Conservation (phyloP, 2,888 invertebrate genomes). For the Microplitis manilae region DNA sequence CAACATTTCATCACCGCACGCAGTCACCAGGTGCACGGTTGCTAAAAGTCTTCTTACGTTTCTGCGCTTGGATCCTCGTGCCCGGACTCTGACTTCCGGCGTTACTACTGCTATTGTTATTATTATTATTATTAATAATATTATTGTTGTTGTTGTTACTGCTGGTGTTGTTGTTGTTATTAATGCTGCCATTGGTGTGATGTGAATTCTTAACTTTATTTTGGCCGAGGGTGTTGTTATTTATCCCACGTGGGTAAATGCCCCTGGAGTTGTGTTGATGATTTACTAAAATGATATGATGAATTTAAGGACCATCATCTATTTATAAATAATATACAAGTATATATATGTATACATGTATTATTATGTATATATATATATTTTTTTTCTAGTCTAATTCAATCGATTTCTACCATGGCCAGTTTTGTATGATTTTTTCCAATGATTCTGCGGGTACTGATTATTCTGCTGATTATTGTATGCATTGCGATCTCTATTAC, state of each 20-base stretch:
- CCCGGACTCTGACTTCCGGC: conserved; percentile 64
- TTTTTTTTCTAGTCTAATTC: background rate
- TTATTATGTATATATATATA: background rate
- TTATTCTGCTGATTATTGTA: conserved; percentile 61
- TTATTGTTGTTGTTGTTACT: conserved; percentile 32
- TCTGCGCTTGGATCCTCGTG: conserved; percentile 61
- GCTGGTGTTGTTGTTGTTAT: conserved; percentile 34
- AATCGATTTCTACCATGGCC: conserved; percentile 58
- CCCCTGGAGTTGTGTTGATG: conserved; percentile 64
- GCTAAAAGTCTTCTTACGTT: conserved; percentile 66
- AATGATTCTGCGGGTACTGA: conserved; percentile 53
- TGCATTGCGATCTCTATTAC: conserved; percentile 63
- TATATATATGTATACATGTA: background rate
- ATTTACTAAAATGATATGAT: conserved; percentile 48
- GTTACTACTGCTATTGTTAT: conserved; percentile 61
- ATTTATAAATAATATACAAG: conserved; percentile 12
- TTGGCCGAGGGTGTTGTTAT: conserved; percentile 61
- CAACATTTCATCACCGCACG: conserved; percentile 68
- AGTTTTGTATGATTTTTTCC: conserved; percentile 67
- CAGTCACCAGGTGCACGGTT: conserved; percentile 66
- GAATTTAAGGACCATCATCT: background rate
- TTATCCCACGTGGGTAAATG: conserved; percentile 64
- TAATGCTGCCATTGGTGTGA: conserved; percentile 48
- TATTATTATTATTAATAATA: conserved; percentile 47
- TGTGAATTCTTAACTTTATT: conserved; percentile 61